These are phyloP conservation scores for Xiphophorus birchmanni DNA, from an alignment of 2,797 vertebrate genomes.

Conservation along the genomic window DNA sequence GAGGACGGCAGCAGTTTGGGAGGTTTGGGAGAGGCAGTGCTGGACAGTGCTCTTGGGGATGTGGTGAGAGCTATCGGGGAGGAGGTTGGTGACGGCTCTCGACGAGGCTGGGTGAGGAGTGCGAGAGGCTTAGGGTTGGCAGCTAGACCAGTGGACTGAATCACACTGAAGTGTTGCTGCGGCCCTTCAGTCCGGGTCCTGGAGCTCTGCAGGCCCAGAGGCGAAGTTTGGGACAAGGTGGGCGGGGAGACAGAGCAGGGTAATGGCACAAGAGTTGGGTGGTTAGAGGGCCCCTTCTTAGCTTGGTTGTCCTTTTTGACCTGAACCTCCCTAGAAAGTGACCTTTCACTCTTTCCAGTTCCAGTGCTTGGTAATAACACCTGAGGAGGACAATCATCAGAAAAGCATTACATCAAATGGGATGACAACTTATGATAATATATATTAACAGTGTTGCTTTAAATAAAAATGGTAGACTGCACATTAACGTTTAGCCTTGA, in stretches of 20 bases:
- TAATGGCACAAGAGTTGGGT: slow-evolving; percentile 86
- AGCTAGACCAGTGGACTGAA: slow-evolving; percentile 96
- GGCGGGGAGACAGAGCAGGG: slow-evolving; percentile 85
- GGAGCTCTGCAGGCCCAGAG: slow-evolving; percentile 89
- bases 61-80: slow-evolving; percentile 86
- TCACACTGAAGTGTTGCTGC: slow-evolving; percentile 95
- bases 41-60: slow-evolving; percentile 79
- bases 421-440: slow-evolving; percentile 29
- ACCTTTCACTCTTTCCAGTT: slow-evolving; percentile 84
- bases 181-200: slow-evolving; percentile 88
- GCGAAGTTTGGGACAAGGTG: slow-evolving; percentile 88
- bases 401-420: slow-evolving; percentile 14
- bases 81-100: slow-evolving; percentile 88
- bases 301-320: slow-evolving; percentile 85
- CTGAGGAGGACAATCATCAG: slow-evolving; percentile 67
- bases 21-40: slow-evolving; percentile 88
- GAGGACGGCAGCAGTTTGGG: slow-evolving; percentile 81
- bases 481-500: background rate
- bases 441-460: background rate
- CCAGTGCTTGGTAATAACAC: slow-evolving; percentile 84
- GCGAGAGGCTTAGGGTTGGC: slow-evolving; percentile 90
- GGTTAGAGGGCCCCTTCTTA: slow-evolving; percentile 85
- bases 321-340: slow-evolving; percentile 81
- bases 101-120: slow-evolving; percentile 88
- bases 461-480: background rate